Evolutionary conservation across 2,888 invertebrate genomes (phyloP).

Genomic region (Phyto melanocephala): DNA sequence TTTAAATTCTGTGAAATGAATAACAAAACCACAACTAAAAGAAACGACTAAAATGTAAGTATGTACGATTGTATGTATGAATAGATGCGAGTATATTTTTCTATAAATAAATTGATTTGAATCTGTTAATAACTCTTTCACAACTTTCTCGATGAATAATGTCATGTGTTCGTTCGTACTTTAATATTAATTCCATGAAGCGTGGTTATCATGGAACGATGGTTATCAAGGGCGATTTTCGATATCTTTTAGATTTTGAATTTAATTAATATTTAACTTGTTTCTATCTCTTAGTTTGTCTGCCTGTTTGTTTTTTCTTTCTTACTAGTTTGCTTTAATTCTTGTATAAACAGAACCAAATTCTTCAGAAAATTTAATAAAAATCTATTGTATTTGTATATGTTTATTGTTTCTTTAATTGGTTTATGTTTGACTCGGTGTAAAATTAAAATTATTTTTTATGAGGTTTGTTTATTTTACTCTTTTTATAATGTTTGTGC

Average conservation of each 20-base stretch:
- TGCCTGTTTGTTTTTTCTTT: not conserved
- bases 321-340: slow-evolving; percentile 10
- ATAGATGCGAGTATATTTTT: no score
- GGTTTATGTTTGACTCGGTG: not conserved
- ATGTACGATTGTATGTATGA: no score
- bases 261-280: slow-evolving; percentile 43
- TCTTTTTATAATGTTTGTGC: not conserved
- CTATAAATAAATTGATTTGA: slow-evolving; percentile 57
- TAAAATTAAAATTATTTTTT: slow-evolving; percentile 27
- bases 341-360: slow-evolving; percentile 17
- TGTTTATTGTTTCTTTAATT: slow-evolving; percentile 48
- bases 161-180: not conserved
- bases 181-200: slow-evolving; percentile 12
- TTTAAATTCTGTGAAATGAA: slow-evolving; percentile 53
- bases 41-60: slow-evolving; percentile 18
- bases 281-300: not conserved
- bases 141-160: slow-evolving; percentile 25
- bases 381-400: slow-evolving; percentile 46
- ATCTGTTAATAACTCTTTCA: slow-evolving; percentile 52
- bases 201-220: slow-evolving; percentile 6
- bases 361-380: slow-evolving; percentile 52
- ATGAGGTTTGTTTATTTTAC: slow-evolving; percentile 53
- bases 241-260: not conserved
- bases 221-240: slow-evolving; percentile 56
- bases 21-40: slow-evolving; percentile 14